Conservation (phyloP, 2,113 vertebrate genomes). For the Psophia crepitans region DNA sequence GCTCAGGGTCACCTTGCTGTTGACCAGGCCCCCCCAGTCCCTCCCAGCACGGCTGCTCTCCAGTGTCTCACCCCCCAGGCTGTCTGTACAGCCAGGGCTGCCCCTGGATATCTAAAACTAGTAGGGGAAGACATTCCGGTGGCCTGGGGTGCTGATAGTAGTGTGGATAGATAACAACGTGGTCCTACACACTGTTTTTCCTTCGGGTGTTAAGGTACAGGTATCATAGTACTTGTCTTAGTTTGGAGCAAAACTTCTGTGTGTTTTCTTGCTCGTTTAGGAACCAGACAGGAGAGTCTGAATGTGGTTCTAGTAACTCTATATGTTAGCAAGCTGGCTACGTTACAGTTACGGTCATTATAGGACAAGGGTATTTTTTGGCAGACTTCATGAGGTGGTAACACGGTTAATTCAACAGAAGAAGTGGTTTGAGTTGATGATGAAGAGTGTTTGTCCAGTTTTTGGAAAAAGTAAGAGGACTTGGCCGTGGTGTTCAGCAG, state of each 20-base stretch:
- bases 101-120: background rate
- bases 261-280: background rate
- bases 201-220: background rate
- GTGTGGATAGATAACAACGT: fast-evolving
- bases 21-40: too few relatives aligned
- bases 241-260: background rate
- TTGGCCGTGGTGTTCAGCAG: background rate
- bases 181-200: background rate
- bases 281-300: background rate
- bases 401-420: background rate
- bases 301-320: fast-evolving
- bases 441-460: background rate
- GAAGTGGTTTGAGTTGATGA: background rate
- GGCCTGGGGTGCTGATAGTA: background rate
- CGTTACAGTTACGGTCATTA: fast-evolving
- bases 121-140: background rate
- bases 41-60: too few relatives aligned
- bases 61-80: too few relatives aligned
- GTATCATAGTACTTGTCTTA: too few relatives aligned
- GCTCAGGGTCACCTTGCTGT: too few relatives aligned
- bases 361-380: background rate
- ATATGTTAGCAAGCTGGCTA: background rate
- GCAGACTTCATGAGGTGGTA: background rate
- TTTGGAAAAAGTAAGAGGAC: background rate
- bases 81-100: too few relatives aligned